Conservation (phyloP, 2,797 vertebrate genomes). For the Cetoscarus ocellatus region DNA sequence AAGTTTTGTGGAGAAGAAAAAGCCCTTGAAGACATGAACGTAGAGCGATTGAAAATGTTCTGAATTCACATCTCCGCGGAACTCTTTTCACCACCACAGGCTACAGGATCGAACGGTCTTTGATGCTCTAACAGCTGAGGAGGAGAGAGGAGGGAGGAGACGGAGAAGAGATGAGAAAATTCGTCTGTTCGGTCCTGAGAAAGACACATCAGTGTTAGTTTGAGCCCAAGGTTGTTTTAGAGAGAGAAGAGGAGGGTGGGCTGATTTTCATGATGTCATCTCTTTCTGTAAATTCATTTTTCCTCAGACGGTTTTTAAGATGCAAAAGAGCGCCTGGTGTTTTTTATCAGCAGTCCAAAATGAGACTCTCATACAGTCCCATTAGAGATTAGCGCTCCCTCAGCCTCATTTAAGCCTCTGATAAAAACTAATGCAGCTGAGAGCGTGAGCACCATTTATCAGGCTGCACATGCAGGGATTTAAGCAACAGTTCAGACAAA, state of each 20-base stretch:
- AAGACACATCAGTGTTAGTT: slow-evolving; percentile 50
- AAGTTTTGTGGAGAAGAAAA: background rate
- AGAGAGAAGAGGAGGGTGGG: slow-evolving; percentile 24
- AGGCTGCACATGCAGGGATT: background rate
- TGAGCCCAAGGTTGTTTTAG: slow-evolving; percentile 43
- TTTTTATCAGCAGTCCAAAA: background rate
- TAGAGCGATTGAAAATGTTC: slow-evolving; percentile 36
- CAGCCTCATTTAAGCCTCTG: background rate
- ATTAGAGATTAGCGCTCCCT: background rate
- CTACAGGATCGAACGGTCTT: slow-evolving; percentile 51
- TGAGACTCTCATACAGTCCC: background rate
- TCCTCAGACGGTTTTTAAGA: slow-evolving; percentile 14
- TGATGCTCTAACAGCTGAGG: slow-evolving; percentile 56
- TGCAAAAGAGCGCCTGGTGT: background rate
- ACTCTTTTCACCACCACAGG: slow-evolving; percentile 58
- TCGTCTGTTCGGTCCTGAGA: slow-evolving; percentile 58
- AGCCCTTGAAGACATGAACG: slow-evolving; percentile 45
- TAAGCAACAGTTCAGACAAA: background rate
- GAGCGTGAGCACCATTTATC: too few relatives aligned
- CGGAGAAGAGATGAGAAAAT: slow-evolving; percentile 50
- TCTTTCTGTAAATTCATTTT: slow-evolving; percentile 24
- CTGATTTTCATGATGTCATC: slow-evolving; percentile 35
- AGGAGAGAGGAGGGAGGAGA: slow-evolving; percentile 40
- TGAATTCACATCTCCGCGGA: slow-evolving; percentile 54
- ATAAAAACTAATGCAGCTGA: background rate